These are phyloP conservation scores for Ochropleura plecta DNA, from an alignment of 2,888 invertebrate species.

Conservation along the genomic window DNA sequence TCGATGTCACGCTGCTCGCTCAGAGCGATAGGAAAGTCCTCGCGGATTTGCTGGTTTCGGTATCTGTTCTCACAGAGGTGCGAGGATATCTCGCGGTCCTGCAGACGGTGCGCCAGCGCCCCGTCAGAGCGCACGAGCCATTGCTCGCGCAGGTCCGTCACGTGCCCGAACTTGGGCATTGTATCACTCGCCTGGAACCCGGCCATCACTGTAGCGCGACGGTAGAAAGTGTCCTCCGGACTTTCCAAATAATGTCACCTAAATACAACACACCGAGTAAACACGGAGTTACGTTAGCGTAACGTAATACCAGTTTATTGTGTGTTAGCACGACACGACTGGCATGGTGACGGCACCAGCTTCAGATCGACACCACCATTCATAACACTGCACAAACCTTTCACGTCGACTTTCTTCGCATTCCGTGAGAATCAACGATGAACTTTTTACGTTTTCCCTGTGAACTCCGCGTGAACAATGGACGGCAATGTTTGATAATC, in stretches of 20 bases:
- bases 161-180: slow-evolving; percentile 88
- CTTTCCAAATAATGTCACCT: slow-evolving; percentile 67
- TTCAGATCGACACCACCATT: slow-evolving; percentile 53
- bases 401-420: slow-evolving; percentile 84
- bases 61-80: slow-evolving; percentile 87
- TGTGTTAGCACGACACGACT: slow-evolving; percentile 68
- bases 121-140: slow-evolving; percentile 88
- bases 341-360: slow-evolving; percentile 68
- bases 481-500: slow-evolving; percentile 80
- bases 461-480: slow-evolving; percentile 83
- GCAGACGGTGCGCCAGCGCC: slow-evolving; percentile 86
- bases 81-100: slow-evolving; percentile 88
- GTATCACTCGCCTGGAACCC: slow-evolving; percentile 85
- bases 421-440: slow-evolving; percentile 81
- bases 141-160: slow-evolving; percentile 87
- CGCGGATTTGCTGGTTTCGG: slow-evolving; percentile 88
- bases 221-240: slow-evolving; percentile 66
- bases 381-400: slow-evolving; percentile 62
- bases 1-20: slow-evolving; percentile 86
- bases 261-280: slow-evolving; percentile 53
- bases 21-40: slow-evolving; percentile 87
- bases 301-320: slow-evolving; percentile 69
- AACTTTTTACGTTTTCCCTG: slow-evolving; percentile 84
- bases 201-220: slow-evolving; percentile 78
- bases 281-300: slow-evolving; percentile 65